phyloP scores from a whole-genome alignment of 2,113 vertebrate species.

The Oreochromis tanganicae region DNA sequence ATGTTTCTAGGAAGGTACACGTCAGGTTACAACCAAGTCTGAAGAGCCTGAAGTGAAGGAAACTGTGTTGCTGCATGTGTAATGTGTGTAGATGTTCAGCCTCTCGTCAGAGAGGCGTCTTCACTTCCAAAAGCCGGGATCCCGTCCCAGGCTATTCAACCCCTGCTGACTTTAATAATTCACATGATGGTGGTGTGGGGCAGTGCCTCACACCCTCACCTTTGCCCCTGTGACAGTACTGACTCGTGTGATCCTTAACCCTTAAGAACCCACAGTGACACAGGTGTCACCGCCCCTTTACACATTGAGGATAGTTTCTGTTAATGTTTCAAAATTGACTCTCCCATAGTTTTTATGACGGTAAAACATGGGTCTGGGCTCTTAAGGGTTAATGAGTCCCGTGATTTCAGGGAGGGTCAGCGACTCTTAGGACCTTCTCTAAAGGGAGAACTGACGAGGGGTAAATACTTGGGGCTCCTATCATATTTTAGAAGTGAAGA shows the following conservation, averaged over 20 bases:
- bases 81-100: neutral
- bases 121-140: neutral
- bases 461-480: neutral
- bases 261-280: too few relatives aligned
- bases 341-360: too few relatives aligned
- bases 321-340: too few relatives aligned
- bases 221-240: neutral
- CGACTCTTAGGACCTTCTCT: neutral
- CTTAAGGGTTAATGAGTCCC: too few relatives aligned
- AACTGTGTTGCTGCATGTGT: neutral
- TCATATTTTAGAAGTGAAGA: neutral
- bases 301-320: too few relatives aligned
- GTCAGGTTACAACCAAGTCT: neutral
- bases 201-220: neutral
- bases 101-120: neutral
- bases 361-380: too few relatives aligned
- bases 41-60: neutral
- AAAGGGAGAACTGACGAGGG: neutral
- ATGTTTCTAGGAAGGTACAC: neutral
- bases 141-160: neutral
- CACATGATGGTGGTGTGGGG: neutral
- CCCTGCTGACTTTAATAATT: neutral
- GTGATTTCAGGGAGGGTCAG: neutral
- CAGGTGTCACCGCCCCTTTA: too few relatives aligned
- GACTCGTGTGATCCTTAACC: neutral